Conservation (phyloP, 30 jellyfish, hydroid and myxozoan species). For the Turritopsis dohrnii region DNA sequence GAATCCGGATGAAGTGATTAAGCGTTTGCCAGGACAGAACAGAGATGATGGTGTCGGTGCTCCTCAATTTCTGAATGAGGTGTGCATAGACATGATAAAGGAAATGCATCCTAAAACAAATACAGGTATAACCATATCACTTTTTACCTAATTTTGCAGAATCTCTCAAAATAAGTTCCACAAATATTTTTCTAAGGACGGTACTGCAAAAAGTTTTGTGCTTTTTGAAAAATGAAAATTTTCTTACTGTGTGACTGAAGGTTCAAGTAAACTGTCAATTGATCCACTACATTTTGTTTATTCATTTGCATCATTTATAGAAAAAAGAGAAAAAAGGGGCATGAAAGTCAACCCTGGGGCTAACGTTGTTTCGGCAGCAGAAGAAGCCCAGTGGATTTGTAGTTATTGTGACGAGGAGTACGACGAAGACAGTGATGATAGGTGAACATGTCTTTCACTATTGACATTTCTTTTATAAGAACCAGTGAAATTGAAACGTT, state of each 20-base stretch:
- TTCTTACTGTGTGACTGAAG: neutral
- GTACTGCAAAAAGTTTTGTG: neutral
- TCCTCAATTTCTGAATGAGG: neutral
- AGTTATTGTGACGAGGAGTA: neutral
- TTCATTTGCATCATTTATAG: neutral
- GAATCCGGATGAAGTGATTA: neutral
- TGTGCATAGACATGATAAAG: neutral
- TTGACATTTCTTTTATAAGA: too few relatives aligned
- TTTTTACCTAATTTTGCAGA: neutral
- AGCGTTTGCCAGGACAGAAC: neutral
- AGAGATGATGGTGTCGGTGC: neutral
- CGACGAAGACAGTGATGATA: neutral
- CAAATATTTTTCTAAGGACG: neutral
- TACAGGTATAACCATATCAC: neutral
- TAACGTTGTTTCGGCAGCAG: neutral
- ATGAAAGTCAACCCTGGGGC: neutral
- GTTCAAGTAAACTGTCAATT: neutral
- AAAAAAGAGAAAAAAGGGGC: neutral
- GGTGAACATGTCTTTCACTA: neutral
- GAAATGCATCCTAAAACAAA: neutral
- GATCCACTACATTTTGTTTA: too few relatives aligned
- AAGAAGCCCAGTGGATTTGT: neutral
- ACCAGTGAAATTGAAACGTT: too few relatives aligned
- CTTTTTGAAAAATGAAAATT: neutral
- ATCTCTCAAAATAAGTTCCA: neutral